Conservation (phyloP, 2,888 invertebrate species). For the Schizaphis graminum region DNA sequence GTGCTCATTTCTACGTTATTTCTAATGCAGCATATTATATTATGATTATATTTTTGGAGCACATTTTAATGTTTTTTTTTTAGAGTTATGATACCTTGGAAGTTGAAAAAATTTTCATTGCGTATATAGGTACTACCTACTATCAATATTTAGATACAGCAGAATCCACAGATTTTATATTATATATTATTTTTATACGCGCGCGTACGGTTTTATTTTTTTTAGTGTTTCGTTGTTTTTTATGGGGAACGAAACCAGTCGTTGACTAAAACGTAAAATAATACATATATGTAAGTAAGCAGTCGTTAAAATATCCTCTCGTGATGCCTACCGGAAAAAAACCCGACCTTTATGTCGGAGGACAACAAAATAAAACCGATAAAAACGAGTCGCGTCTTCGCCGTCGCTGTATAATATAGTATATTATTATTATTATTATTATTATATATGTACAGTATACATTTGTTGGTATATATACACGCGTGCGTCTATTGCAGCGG, state of each 20-base stretch:
- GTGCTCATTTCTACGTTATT: neutral
- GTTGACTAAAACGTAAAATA: conserved; percentile 17
- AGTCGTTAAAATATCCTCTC: conserved; percentile 30
- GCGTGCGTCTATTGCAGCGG: neutral
- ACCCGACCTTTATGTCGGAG: conserved; percentile 13
- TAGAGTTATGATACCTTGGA: neutral
- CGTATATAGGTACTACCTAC: neutral
- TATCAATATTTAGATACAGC: neutral
- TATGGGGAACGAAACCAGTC: neutral
- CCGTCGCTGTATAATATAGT: neutral
- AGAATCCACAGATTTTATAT: neutral
- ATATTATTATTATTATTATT: neutral
- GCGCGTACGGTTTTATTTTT: neutral
- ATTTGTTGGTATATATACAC: neutral
- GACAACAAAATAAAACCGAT: neutral
- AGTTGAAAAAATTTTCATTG: neutral
- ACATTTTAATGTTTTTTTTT: neutral
- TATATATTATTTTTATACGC: neutral
- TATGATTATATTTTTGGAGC: neutral
- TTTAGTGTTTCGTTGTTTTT: conserved; percentile 16
- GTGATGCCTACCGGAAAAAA: conserved; percentile 11
- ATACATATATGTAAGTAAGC: neutral
- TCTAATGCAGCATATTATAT: too few species aligned
- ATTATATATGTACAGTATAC: too few species aligned
- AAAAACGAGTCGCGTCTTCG: conserved; percentile 33